A percentile compares a stretch with the other conserved stretches of the same genome.
Conservation (phyloP, 1,140 invertebrate genomes). For the Ctenoplectra terminalis region DNA sequence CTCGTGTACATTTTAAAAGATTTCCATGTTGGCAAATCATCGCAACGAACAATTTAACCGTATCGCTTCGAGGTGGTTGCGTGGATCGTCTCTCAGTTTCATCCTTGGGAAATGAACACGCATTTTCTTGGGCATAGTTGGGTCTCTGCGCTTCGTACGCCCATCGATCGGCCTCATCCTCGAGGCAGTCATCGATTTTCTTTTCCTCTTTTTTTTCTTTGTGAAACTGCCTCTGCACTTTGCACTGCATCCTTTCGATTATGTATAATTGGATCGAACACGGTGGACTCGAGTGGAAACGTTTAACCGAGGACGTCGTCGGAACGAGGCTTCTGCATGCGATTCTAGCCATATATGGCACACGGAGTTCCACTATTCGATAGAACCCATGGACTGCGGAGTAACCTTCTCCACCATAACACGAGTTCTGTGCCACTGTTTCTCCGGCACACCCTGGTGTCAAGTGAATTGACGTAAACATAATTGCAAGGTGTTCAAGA, state of each 20-base stretch:
- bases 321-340: slow-evolving; percentile 2
- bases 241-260: slow-evolving; percentile 13
- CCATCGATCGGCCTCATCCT: slow-evolving; percentile 7
- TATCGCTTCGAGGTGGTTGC: neutral
- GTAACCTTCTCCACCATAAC: slow-evolving; percentile 16
- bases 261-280: slow-evolving; percentile 32
- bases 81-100: neutral
- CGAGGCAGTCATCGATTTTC: neutral
- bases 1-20: neutral
- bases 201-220: too few relatives aligned
- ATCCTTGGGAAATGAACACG: slow-evolving; percentile 3
- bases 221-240: slow-evolving; percentile 7
- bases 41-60: neutral
- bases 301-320: neutral
- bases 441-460: neutral
- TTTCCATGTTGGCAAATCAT: neutral
- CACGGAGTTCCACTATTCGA: neutral
- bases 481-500: too few relatives aligned
- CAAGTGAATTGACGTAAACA: neutral
- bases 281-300: slow-evolving; percentile 7
- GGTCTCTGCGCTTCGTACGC: neutral
- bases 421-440: neutral
- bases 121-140: neutral
- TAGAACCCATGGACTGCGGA: neutral
- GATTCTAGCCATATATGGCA: slow-evolving; percentile 39